Base-by-base conservation (phyloP, 1,140 invertebrate species). In the Eriocheir sinensis region DNA sequence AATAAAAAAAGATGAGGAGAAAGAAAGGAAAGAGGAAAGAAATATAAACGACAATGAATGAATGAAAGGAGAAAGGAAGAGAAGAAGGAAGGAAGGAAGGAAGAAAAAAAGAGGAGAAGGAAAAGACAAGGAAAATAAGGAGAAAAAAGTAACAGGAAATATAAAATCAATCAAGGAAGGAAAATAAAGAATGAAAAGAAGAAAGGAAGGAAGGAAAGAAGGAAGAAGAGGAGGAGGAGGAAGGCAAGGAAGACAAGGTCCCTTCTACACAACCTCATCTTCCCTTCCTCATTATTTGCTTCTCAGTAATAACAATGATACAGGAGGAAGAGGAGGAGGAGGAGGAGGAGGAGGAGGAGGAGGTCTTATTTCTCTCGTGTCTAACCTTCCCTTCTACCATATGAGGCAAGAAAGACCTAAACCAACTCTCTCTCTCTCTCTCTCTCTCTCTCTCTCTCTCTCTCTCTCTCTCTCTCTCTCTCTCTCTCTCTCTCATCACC, bases 321-420 rank as follows among this genome's bases (percentile, higher is more conserved):
- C n/a, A n/a, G n/a, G n/a, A n/a, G 60, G 27, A 72, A 72, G 60
- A 72, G 6, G 53, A 72, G 27, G 21, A 48, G 44, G 32, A 38
- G 38, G 40, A 30, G 86, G 86, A 89, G 86, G 86, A 89, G 86
- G 86, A 89, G 86, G 86, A 89, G 81, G 38, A 85, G 81, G 85
- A 60, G 17, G 41, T 72, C 27, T 72, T n/a, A n/a, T 72, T n/a
- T 72, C 27, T 72, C 60, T 72, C 27, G 27, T 8, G 17, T n/a
- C 27, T n/a, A n/a, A 21, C 27, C 60, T 72, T n/a, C 27, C 21
- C 27, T 8, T 72, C 60, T 72, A 6, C 27, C n/a, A n/a, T 53
- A 9, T 53, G 48, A 53, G 9, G 8, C 48, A 53, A 53, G 48
- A 53, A 53, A 53, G 12, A 21, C 9, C 12, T 53, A 53, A 53